phyloP scores from a whole-genome alignment of 2,888 invertebrate species.

The Hemithea aestivaria region DNA sequence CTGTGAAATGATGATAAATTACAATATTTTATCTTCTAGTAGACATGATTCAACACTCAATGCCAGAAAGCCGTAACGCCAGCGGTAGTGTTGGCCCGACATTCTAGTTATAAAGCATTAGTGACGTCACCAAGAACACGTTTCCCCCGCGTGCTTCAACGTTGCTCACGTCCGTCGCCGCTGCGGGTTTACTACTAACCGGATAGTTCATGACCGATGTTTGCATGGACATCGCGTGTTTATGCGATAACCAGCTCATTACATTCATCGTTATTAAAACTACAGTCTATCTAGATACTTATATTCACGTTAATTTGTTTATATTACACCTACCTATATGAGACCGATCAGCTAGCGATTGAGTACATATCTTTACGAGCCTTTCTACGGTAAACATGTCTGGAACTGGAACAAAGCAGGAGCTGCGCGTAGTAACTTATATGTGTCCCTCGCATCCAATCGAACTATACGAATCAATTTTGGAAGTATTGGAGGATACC shows the following conservation, averaged over 20 bases:
- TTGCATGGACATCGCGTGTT: constrained; percentile 40
- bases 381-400: constrained; percentile 44
- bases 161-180: constrained; percentile 28
- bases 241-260: constrained; percentile 24
- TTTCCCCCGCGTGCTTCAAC: constrained; percentile 26
- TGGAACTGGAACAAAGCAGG: constrained; percentile 41
- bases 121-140: constrained; percentile 24
- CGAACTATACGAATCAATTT: constrained; percentile 77
- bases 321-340: constrained; percentile 4
- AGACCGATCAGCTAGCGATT: constrained; percentile 10
- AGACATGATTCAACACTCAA: too few species aligned
- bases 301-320: constrained; percentile 9
- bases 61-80: too few species aligned
- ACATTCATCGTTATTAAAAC: constrained; percentile 5
- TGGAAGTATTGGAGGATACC: constrained; percentile 75
- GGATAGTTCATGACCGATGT: constrained; percentile 41
- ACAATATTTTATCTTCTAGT: too few species aligned
- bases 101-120: not conserved
- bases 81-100: too few species aligned
- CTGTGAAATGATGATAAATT: too few species aligned
- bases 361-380: constrained; percentile 6
- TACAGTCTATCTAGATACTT: constrained; percentile 1
- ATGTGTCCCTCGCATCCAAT: constrained; percentile 82
- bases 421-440: constrained; percentile 78
- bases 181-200: constrained; percentile 32